Evolutionary conservation across 2,888 invertebrate genomes (phyloP), one percentile per base, ranked within the genome.

Genomic region (Sericinus montela): DNA sequence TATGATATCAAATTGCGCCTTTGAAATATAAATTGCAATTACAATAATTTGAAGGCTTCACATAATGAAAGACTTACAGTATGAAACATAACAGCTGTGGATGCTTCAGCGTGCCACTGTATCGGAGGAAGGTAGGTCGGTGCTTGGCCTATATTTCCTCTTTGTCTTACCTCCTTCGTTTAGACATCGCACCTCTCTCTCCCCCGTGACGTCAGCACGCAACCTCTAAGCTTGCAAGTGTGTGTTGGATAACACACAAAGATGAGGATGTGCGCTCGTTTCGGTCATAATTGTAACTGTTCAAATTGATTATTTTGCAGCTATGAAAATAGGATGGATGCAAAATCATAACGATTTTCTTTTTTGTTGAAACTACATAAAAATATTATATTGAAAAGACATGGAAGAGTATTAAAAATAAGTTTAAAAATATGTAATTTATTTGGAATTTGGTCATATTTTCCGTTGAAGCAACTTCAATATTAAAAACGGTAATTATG

Each of bases 81-180:
- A 60, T 79, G 69, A 74, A 69, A 55, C 67, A 61, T 60, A 65
- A 60, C 65, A 61, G 66, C 62, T 70, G 69, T 80, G 72, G 77
- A 71, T 76, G 76, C 66, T 67, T 63, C 62, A 56, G 57, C 67
- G 65, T 63, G 75, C 71, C 68, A 72, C 72, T 73, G 80, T 83
- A 77, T 75, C 67, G 66, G 74, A 82, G 84, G 80, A 83, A 80
- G 85, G 82, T 84, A 80, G 86, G 86, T 84, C 85, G 84, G 81
- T 74, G 79, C 81, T 83, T 87, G 87, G 71, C 87, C 87, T 88
- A 88, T 83, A 86, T 88, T 87, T 67, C 58, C 36, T 78, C 84
- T 63, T 67, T 56, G 57, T 84, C 71, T 45, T 50, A 44, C 72
- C 40, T 45, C 29, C 10, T 41, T 34, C 51, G 41, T 36, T 37